Conservation (phyloP, 2,797 vertebrate genomes). For the Gobio occitaniae region DNA sequence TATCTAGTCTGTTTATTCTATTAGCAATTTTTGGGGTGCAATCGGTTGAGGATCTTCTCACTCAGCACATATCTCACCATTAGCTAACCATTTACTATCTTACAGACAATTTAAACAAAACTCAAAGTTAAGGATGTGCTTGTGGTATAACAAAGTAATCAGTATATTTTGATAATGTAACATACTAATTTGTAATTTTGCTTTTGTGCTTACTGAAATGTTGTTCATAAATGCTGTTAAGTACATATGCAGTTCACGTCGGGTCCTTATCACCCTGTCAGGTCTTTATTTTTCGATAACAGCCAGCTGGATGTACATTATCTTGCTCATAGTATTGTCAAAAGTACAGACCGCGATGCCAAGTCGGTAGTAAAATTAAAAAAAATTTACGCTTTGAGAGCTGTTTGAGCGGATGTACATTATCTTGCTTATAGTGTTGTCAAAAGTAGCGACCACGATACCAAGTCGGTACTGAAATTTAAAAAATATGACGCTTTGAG, state of each 20-base stretch:
- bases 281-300: neutral
- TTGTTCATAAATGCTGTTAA: neutral
- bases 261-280: neutral
- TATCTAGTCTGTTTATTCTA: neutral
- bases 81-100: neutral
- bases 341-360: no score
- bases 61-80: no score
- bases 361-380: no score
- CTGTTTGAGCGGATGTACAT: neutral
- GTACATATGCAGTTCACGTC: neutral
- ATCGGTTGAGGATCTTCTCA: neutral
- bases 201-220: neutral
- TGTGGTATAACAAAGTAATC: neutral
- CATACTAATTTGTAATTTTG: neutral
- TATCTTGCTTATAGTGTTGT: no score
- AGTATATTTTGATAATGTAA: neutral
- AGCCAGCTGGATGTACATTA: neutral
- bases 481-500: no score
- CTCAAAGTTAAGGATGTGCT: neutral
- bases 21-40: neutral
- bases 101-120: neutral
- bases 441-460: no score
- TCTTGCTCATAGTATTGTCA: no score
- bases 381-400: no score
- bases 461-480: no score